A percentile compares a stretch with the other conserved stretches of the same genome.
phyloP scores from a whole-genome alignment of 1,140 invertebrate species.

The Cyclina sinensis region DNA sequence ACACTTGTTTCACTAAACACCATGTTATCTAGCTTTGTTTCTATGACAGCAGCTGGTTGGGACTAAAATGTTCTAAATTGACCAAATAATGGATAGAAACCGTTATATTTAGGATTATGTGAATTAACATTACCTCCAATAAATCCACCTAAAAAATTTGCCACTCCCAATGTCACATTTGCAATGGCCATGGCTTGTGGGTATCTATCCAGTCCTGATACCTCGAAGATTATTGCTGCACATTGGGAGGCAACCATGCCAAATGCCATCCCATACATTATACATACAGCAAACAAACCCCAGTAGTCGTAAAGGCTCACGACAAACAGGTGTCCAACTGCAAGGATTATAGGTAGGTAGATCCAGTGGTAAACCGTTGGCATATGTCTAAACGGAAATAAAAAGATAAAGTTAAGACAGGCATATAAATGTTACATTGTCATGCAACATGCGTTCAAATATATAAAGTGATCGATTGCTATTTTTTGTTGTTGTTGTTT shows the following conservation, averaged over 20 bases:
- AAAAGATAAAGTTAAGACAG: too few species aligned
- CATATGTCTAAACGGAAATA: neutral
- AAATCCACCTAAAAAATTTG: neutral
- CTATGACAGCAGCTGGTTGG: too few species aligned
- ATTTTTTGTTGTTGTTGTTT: neutral
- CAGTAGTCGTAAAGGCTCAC: neutral
- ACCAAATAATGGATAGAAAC: too few species aligned
- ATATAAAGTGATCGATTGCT: neutral
- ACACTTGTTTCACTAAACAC: too few species aligned
- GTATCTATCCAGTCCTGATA: neutral
- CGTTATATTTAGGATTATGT: too few species aligned
- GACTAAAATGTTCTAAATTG: too few species aligned
- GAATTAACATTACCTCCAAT: slow-evolving; percentile 40
- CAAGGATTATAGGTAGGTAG: neutral
- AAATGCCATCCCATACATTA: slow-evolving; percentile 16
- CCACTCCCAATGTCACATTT: neutral
- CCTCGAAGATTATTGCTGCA: slow-evolving; percentile 22
- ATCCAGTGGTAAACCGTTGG: slow-evolving; percentile 32
- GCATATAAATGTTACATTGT: too few species aligned
- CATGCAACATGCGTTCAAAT: too few species aligned
- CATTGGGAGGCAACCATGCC: neutral
- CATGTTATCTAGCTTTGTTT: too few species aligned
- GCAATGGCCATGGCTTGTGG: slow-evolving; percentile 12
- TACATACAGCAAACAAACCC: neutral
- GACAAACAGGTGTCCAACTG: neutral